A percentile compares a stretch with the other conserved stretches of the same genome.
Evolutionary conservation across 2,797 vertebrate genomes (phyloP).

Genomic region (Falco rusticolus): DNA sequence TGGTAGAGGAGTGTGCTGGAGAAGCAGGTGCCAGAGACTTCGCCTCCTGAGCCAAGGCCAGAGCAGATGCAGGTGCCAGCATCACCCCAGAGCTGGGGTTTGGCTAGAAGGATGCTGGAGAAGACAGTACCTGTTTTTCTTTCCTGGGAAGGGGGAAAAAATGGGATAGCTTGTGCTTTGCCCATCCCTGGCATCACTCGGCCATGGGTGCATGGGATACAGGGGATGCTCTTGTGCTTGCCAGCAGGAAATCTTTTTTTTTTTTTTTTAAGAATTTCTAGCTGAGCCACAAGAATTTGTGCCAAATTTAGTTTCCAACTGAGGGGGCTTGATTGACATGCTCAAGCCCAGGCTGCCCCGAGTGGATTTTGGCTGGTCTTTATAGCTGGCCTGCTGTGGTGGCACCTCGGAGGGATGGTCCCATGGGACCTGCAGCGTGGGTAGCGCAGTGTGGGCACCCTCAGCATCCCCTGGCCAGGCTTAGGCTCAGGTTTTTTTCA

Average conservation of each 20-base stretch:
- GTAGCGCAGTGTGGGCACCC: neutral
- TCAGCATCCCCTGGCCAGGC: neutral
- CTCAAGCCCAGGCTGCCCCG: neutral
- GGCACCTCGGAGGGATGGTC: neutral
- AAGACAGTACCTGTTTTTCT: neutral
- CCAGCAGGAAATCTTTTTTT: neutral
- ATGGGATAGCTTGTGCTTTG: neutral
- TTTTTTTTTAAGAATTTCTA: neutral
- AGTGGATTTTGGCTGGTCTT: neutral
- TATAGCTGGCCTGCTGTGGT: neutral
- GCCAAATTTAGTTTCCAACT: neutral
- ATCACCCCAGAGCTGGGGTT: neutral
- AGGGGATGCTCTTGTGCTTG: neutral
- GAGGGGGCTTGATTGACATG: neutral
- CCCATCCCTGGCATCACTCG: neutral
- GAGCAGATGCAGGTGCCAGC: neutral
- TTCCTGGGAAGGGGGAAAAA: neutral
- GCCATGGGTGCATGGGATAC: accelerated
- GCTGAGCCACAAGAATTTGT: neutral
- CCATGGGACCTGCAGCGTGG: accelerated
- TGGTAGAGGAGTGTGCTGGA: neutral
- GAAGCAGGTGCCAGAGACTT: neutral
- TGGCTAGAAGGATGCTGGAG: neutral
- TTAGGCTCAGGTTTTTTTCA: neutral
- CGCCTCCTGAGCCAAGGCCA: neutral